Evolutionary conservation across 2,797 vertebrate species (phyloP).

Genomic region (Neosilurus hyrtlii): DNA sequence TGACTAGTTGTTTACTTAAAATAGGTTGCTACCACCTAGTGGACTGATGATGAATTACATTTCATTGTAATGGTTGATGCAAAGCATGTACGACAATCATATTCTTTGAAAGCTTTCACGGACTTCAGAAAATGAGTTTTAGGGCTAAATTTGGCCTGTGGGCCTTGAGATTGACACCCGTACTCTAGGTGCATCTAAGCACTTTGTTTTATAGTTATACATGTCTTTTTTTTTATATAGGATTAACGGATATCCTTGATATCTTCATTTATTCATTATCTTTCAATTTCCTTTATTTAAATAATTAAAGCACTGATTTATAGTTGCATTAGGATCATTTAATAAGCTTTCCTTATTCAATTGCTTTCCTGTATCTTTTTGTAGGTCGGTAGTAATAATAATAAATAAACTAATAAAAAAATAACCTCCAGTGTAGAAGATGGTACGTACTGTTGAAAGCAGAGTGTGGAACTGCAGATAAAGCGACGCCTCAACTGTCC

Average conservation of each 20-base stretch:
- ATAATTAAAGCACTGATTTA: background rate
- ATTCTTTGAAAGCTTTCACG: too few species aligned
- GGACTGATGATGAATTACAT: too few species aligned
- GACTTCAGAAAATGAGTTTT: too few species aligned
- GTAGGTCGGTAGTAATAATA: background rate
- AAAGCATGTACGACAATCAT: too few species aligned
- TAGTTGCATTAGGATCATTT: conserved; percentile 3
- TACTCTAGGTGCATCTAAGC: background rate
- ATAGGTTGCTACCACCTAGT: too few species aligned
- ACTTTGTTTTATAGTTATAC: background rate
- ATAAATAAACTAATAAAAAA: background rate
- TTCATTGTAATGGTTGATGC: too few species aligned
- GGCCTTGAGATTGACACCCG: too few species aligned
- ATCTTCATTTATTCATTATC: background rate
- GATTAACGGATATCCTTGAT: background rate
- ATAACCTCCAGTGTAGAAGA: background rate
- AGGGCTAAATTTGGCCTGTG: too few species aligned
- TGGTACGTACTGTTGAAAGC: background rate
- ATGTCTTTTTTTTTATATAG: background rate
- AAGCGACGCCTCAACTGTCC: conserved; percentile 32
- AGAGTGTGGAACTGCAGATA: conserved; percentile 7
- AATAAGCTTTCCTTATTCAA: conserved; percentile 1
- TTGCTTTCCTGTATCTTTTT: background rate
- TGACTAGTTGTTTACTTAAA: too few species aligned
- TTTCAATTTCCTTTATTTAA: background rate